phyloP scores from a whole-genome alignment of 2,888 invertebrate genomes.

The Corbicula japonica region DNA sequence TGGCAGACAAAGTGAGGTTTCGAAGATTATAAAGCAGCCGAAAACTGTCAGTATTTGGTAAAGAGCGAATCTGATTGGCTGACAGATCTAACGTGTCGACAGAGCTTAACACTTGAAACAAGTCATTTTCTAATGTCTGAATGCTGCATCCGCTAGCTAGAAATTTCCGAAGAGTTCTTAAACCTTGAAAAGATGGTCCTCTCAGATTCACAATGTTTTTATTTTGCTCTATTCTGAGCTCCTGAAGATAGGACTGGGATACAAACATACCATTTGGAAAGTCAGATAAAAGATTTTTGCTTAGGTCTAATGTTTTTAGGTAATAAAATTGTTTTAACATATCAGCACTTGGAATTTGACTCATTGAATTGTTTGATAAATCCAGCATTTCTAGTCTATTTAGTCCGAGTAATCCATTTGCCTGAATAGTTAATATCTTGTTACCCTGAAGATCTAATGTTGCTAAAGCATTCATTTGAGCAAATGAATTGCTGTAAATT shows the following conservation, averaged over 20 bases:
- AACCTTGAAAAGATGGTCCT: slow-evolving; percentile 70
- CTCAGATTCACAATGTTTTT: slow-evolving; percentile 66
- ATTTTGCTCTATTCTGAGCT: slow-evolving; percentile 73
- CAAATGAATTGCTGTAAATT: slow-evolving; percentile 70
- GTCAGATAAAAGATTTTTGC: slow-evolving; percentile 68
- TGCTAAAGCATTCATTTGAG: not conserved
- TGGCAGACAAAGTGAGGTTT: slow-evolving; percentile 71
- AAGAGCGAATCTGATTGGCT: slow-evolving; percentile 69
- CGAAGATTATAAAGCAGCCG: slow-evolving; percentile 66
- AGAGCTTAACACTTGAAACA: slow-evolving; percentile 68
- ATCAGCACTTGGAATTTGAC: slow-evolving; percentile 53
- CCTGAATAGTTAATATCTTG: slow-evolving; percentile 16
- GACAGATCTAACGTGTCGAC: slow-evolving; percentile 74
- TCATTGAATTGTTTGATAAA: slow-evolving; percentile 73
- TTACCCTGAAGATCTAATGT: slow-evolving; percentile 12
- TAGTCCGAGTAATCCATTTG: slow-evolving; percentile 68
- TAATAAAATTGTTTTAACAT: slow-evolving; percentile 65
- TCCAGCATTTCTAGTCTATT: slow-evolving; percentile 66
- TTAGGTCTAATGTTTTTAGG: slow-evolving; percentile 69
- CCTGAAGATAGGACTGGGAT: slow-evolving; percentile 63
- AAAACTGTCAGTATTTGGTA: slow-evolving; percentile 68
- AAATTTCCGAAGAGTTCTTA: slow-evolving; percentile 68
- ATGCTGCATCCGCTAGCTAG: slow-evolving; percentile 72
- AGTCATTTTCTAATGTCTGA: slow-evolving; percentile 66
- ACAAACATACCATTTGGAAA: slow-evolving; percentile 69